phyloP scores from a whole-genome alignment of 2,888 invertebrate species.

The Periphyllus acericola region DNA sequence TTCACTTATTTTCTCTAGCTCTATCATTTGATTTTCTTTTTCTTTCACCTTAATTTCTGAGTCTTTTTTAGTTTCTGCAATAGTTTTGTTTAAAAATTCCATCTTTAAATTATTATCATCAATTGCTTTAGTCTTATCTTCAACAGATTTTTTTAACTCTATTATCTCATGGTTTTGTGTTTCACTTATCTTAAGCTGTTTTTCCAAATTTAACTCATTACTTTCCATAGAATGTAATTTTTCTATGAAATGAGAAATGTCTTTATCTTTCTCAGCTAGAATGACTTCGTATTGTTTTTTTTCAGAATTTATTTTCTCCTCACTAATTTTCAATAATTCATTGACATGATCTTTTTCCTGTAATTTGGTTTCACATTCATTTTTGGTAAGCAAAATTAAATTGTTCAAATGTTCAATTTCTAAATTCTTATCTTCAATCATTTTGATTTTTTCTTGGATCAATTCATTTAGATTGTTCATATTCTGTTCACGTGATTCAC shows the following conservation, averaged over 20 bases:
- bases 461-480: slow-evolving; percentile 47
- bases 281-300: slow-evolving; percentile 4
- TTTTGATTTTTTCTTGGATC: slow-evolving; percentile 18
- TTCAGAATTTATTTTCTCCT: slow-evolving; percentile 15
- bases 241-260: background rate
- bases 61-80: background rate
- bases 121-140: slow-evolving; percentile 28
- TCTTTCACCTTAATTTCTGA: background rate
- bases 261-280: slow-evolving; percentile 37
- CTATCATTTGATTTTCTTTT: slow-evolving; percentile 22
- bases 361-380: slow-evolving; percentile 24
- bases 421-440: background rate
- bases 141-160: slow-evolving; percentile 40
- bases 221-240: slow-evolving; percentile 12
- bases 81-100: slow-evolving; percentile 35
- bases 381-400: slow-evolving; percentile 5
- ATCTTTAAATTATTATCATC: slow-evolving; percentile 32
- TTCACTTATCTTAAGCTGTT: slow-evolving; percentile 23
- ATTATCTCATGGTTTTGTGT: slow-evolving; percentile 36
- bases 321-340: slow-evolving; percentile 1
- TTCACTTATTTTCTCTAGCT: slow-evolving; percentile 12
- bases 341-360: background rate
- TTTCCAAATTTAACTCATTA: slow-evolving; percentile 1
- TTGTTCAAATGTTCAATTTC: slow-evolving; percentile 39
- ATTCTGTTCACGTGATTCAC: slow-evolving; percentile 21